Evolutionary conservation across 92 coral and sea anemone genomes (phyloP), one percentile per base, ranked within the genome.

Genomic region (Desmophyllum pertusum): DNA sequence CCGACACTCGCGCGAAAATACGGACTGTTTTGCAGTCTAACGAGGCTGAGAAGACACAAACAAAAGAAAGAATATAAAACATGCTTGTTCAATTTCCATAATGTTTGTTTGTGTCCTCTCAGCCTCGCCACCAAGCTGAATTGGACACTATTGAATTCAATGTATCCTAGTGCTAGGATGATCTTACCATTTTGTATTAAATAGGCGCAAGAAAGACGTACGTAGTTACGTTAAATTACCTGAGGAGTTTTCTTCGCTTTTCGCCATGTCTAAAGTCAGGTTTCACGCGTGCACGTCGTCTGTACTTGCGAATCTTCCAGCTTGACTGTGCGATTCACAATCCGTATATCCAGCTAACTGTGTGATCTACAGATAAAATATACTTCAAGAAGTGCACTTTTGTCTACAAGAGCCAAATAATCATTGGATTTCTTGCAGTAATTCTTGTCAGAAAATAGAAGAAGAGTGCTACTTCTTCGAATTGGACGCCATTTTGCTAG

Each of bases 401-500:
- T 35, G 42, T 14, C 52, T 38, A 46, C 62, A 29, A 33, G 3
- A 7, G 10, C 46, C 18, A 39, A 27, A 78, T 30, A 39, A 3
- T 64, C 59, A 31, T 35, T 38, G 38, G 21, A 27, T 48, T 76
- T 81, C 30, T 48, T 8, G 61, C 10, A 68, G 63, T 59, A 83
- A 62, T 68, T 23, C 17, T 14, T 31, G 37, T 63, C 43, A 69
- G 41, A 67, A 88, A 66, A 64, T 11, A 15, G 40, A 7, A 36
- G 31, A 46, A 30, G 42, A 35, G 33, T 21, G 29, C 76, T 68
- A 63, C 67, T 64, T 29, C 97, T 93, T 93, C 97, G 97, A 93
- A 93, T 91, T 63, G 75, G 88, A 93, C 97, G 97, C 97, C 97
- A 88, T 91, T 91, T 93, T 79, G 31, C 11, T 10, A 67, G 35